Percentiles rank a stretch among this genome's conserved stretches.
phyloP scores from a whole-genome alignment of 2,888 invertebrate genomes.

The Hydroisotoma schaefferi region DNA sequence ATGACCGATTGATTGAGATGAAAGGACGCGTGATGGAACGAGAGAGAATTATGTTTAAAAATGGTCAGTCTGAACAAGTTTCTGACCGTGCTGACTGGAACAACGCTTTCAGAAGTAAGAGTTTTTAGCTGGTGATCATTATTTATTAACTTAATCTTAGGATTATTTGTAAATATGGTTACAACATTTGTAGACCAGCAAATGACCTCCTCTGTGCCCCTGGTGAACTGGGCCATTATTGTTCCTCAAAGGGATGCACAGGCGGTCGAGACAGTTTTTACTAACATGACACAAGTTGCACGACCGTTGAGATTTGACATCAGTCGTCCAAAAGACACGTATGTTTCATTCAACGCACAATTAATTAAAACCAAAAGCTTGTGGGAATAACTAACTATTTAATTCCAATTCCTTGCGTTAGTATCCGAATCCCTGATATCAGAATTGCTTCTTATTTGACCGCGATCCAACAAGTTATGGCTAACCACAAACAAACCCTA shows the following conservation, averaged over 20 bases:
- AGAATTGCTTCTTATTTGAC: slow-evolving; percentile 24
- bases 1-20: slow-evolving; percentile 14
- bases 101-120: slow-evolving; percentile 29
- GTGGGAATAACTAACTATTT: background rate
- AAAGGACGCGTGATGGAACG: slow-evolving; percentile 24
- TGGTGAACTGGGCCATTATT: slow-evolving; percentile 29
- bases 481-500: slow-evolving; percentile 16
- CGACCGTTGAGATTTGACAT: background rate
- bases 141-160: too few relatives aligned
- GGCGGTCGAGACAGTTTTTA: slow-evolving; percentile 18
- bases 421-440: slow-evolving; percentile 16
- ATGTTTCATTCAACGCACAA: too few relatives aligned
- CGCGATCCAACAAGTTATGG: slow-evolving; percentile 25
- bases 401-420: too few relatives aligned
- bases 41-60: slow-evolving; percentile 25
- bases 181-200: slow-evolving; percentile 32
- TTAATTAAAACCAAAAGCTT: too few relatives aligned
- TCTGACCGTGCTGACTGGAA: slow-evolving; percentile 27
- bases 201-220: slow-evolving; percentile 15
- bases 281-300: slow-evolving; percentile 21
- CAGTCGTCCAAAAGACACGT: slow-evolving; percentile 6
- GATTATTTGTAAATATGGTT: too few relatives aligned
- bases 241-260: slow-evolving; percentile 21
- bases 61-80: slow-evolving; percentile 13
- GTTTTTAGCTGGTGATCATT: background rate